Evolutionary conservation across 2,888 invertebrate species (phyloP), one percentile per base, ranked within the genome.

Genomic region (Macropis europaea): DNA sequence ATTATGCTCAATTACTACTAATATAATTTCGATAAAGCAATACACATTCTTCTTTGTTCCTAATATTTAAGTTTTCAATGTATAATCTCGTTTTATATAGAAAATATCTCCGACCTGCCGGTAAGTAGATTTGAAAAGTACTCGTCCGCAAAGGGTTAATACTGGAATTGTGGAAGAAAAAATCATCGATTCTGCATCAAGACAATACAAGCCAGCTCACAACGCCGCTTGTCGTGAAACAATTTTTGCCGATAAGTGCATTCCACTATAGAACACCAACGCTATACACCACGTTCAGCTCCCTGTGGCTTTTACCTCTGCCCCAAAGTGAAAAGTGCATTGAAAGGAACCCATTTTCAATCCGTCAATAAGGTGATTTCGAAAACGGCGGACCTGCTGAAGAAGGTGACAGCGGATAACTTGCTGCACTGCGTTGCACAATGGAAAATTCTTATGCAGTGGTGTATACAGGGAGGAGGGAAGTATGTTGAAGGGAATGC

Each of bases 291-390:
- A 32, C 32, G 34, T 56, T n/a, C 34, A 2, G 56, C 22, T 6
- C 32, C 17, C 9, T 17, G 36, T 17, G 45, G 47, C 28, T 26
- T 59, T 26, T 47, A 47, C 36, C 47, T 47, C 11, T 59, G 36
- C n/a, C 36, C 6, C 11, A 47, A 48, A 48, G 48, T 48, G 11
- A 60, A 60, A 50, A 24, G 15, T 50, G 26, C 30, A 50, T 60
- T 40, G 24, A 60, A 50, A 13, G 30, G 50, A 47, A 48, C 38
- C 11, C 6, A 11, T 26, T 59, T 59, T 36, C 17, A 38, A 2
- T 48, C 38, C 3, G 19, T 40, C 2, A 11, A 43, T 13, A 43
- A 5, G 9, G 32, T 22, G 2, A 56, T 32, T 15, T 5, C 13
- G 9, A 56, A 47, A 47, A 28, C 13, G 48, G 40, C 22, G 24